Base-by-base conservation (phyloP, 2,888 invertebrate species). In the Xestia xanthographa region DNA sequence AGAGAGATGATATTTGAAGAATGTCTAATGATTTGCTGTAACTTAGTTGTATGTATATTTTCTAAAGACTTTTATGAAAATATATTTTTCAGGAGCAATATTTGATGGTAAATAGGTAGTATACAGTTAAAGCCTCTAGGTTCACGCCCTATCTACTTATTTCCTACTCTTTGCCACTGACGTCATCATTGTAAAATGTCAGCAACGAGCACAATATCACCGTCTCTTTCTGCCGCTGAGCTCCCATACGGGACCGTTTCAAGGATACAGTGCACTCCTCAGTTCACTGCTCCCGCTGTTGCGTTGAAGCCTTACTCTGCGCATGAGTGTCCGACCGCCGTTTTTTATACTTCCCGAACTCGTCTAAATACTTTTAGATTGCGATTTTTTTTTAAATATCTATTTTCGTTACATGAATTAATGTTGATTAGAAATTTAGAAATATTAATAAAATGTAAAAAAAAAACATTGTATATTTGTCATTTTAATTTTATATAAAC, bases 211-310 rank as follows among this genome's bases (percentile, higher is more conserved):
- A 85, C 75, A 86, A 80, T 90, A 87, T 88, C 53, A 85, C 91
- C 86, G 87, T 95, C 95, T 91, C 92, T 83, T 77, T 95, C 92
- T 77, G 65, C 48, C 94, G 65, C 88, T 82, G 83, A 92, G 91
- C 93, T 95, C 93, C 92, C 93, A 94, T 91, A 93, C 93, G 92
- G 90, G 92, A 91, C 89, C 89, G 88, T 91, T 91, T 94, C 95
- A 95, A 96, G 96, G 95, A 95, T 95, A 92, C 91, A 89, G 93
- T 92, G 93, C 93, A 91, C 93, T 94, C 93, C 91, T 94, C 93
- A 94, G 96, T 96, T 96, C 95, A 95, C 92, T 95, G 95, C 93
- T 94, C 95, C 92, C 94, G 88, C 88, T 90, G 73, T 86, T 86
- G 85, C 83, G 91, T 86, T 88, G 93, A 94, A 94, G 94, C 94